Conservation (phyloP, 2,113 vertebrate species). For the Mola mola region DNA sequence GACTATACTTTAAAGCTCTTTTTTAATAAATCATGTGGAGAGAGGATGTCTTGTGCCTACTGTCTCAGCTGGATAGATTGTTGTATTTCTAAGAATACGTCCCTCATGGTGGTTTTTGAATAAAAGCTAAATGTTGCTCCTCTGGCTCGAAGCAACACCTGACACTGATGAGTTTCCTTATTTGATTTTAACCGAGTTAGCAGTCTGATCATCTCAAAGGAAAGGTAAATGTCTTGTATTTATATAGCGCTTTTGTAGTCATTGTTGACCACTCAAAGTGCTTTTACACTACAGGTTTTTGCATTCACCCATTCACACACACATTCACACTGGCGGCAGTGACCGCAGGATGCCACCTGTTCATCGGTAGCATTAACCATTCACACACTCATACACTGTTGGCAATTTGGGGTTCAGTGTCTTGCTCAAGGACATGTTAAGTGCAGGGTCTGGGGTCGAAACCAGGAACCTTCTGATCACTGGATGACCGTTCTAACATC, state of each 20-base stretch:
- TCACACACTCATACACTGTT: no score
- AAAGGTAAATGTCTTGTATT: no score
- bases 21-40: slow-evolving; percentile 46
- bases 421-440: no score
- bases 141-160: slow-evolving; percentile 21
- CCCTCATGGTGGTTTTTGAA: not conserved
- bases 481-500: no score
- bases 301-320: not conserved
- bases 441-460: no score
- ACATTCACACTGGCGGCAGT: not conserved
- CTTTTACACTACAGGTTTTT: no score
- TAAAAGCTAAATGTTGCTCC: slow-evolving; percentile 38
- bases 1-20: slow-evolving; percentile 28
- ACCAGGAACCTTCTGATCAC: no score
- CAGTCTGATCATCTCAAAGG: no score
- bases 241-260: no score
- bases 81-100: slow-evolving; percentile 29
- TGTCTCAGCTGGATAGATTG: slow-evolving; percentile 14
- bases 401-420: no score
- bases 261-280: not conserved
- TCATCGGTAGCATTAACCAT: no score
- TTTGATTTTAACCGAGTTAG: slow-evolving; percentile 3
- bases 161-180: slow-evolving; percentile 2
- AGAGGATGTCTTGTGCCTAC: slow-evolving; percentile 6
- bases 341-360: no score